Evolutionary conservation across 2,113 vertebrate genomes (phyloP), one percentile per base, ranked within the genome.

Genomic region (Hyla sarda): DNA sequence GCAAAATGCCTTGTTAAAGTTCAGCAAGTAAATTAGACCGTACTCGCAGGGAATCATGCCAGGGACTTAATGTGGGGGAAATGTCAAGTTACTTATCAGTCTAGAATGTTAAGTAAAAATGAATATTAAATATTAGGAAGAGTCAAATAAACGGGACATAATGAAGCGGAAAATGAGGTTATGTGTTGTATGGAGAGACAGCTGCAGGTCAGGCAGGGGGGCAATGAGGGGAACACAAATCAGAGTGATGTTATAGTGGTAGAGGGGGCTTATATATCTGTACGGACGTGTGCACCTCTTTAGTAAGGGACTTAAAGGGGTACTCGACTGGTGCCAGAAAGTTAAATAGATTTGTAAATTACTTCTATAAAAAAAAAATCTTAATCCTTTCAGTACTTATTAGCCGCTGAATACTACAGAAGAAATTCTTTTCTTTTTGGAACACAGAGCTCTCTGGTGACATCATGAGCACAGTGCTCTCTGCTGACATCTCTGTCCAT

Each of bases 41-140:
- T 48, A 14, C 73, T 65, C 25, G 19, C 32, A 75, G 56, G n/a
- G 74, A 78, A 69, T 78, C 83, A 28, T 34, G 58, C 21, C 28
- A 54, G 58, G 14, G 23, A n/a, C 50, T 85, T 78, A 52, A 85
- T 85, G 74, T 21, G 67, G 74, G 60, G 21, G n/a, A 85, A 85
- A 85, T 85, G 83, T 85, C 75, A 85, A 78, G 41, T 67, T 67
- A 77, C 83, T 85, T 69, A 78, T 85, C 83, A 14, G 58, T 50
- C 21, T 30, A 25, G 11, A 67, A 50, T 67, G 65, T 50, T 52
- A 52, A 50, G 69, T 21, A 37, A 28, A 69, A 69, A 32, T 25
- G 60, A 85, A 85, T 78, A 77, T 78, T 78, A 32, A 85, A 50
- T 41, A 34, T 74, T 56, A 56, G 16, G 17, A 34, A 52, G 52